Base-by-base conservation (phyloP, 2,888 invertebrate species). In the Parochlus steinenii region DNA sequence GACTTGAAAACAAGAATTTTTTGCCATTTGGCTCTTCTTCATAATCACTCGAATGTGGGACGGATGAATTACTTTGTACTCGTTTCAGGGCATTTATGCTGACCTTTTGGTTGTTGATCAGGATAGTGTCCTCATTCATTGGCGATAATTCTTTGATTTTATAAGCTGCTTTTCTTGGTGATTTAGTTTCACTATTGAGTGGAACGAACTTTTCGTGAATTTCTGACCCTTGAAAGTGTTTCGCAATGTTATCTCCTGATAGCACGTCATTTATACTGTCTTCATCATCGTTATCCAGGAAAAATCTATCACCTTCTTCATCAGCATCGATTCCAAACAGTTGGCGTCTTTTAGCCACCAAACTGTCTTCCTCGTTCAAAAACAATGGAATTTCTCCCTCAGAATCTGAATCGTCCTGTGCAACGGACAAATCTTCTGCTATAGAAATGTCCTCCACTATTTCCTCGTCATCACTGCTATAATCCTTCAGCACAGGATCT, bases 401-500 rank as follows among this genome's bases (percentile, higher is more conserved):
- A n/a, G 19, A 33, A 27, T 41, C 33, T 23, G 39, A 40, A 31
- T 39, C 39, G 6, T 41, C 40, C 8, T 37, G 42, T 2, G 22
- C 10, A 7, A 40, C 39, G 8, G 41, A 38, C 10, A 56, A 48
- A 11, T 51, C 51, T 42, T 57, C 56, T 41, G 56, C 57, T 28
- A 15, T 34, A 4, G 42, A 42, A n/a, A 56, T 48, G n/a, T 51
- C 52, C 43, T 57, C 55, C 42, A 58, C 58, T 30, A 58, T 57
- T 22, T 56, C 56, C 44, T 58, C 58, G 39, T 58, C 58, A 26
- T 55, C 54, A 42, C 37, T 37, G n/a, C n/a, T n/a, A n/a, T n/a
- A n/a, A n/a, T n/a, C 12, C 24, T 11, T 24, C 24, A 11, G 5
- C 24, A 11, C 12, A n/a, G n/a, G 5, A 6, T 12, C n/a, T 24